Percentiles rank a stretch among this genome's conserved stretches.
Conservation (phyloP, 2,888 invertebrate genomes). For the Scaeva pyrastri region DNA sequence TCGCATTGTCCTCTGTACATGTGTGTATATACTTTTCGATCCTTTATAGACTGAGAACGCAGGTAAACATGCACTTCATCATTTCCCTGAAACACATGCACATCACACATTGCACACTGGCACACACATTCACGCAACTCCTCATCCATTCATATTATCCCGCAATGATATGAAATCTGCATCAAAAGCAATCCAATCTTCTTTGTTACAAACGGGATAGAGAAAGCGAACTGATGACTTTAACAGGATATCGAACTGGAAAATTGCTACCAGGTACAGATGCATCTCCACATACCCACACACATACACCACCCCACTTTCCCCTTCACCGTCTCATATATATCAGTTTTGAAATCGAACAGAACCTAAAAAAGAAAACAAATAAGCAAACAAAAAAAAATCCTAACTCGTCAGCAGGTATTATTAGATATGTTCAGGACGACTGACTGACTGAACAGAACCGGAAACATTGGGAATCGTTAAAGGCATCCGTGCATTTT, state of each 20-base stretch:
- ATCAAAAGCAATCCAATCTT: slow-evolving; percentile 63
- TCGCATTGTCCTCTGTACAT: neutral
- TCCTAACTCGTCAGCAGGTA: slow-evolving; percentile 69
- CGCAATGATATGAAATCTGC: slow-evolving; percentile 54
- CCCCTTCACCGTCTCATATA: slow-evolving; percentile 1
- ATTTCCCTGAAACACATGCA: slow-evolving; percentile 10
- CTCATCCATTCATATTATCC: neutral
- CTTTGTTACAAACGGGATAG: slow-evolving; percentile 31
- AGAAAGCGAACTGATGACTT: neutral
- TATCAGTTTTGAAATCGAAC: slow-evolving; percentile 22
- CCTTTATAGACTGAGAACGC: no score
- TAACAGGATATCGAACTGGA: slow-evolving; percentile 66
- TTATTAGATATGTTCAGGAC: slow-evolving; percentile 49
- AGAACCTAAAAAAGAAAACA: slow-evolving; percentile 43
- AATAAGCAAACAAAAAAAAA: slow-evolving; percentile 43
- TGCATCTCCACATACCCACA: no score
- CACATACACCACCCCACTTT: no score
- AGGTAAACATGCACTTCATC: slow-evolving; percentile 10
- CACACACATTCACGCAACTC: neutral
- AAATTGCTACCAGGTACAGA: slow-evolving; percentile 58
- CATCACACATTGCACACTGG: no score
- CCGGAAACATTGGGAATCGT: slow-evolving; percentile 67
- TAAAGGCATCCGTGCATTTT: slow-evolving; percentile 70
- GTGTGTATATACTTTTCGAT: neutral
- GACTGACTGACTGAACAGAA: slow-evolving; percentile 44